Conservation (phyloP, 2,797 vertebrate species). For the Melopsittacus undulatus region DNA sequence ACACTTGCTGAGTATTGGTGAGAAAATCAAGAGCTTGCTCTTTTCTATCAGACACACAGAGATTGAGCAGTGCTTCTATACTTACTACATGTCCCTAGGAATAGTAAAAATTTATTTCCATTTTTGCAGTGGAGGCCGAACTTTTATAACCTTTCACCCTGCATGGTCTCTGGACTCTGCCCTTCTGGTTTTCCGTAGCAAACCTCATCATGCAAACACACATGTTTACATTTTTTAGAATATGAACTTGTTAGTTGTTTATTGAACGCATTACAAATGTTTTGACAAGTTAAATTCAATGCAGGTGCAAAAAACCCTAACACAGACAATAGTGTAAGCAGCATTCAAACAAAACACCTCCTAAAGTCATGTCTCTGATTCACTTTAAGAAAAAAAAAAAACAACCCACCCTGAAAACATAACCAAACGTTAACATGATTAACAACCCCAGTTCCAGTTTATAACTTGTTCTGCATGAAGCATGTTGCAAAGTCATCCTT, state of each 20-base stretch:
- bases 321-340: background rate
- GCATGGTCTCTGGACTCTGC: background rate
- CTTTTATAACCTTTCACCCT: background rate
- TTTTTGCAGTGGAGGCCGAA: background rate
- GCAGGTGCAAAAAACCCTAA: background rate
- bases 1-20: no score
- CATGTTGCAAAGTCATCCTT: accelerated
- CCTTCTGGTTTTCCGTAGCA: background rate
- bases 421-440: background rate
- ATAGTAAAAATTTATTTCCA: background rate
- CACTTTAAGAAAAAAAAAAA: background rate
- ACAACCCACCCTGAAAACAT: background rate
- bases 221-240: background rate
- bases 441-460: background rate
- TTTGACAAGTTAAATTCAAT: background rate
- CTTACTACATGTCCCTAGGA: background rate
- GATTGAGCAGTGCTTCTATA: background rate
- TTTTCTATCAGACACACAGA: background rate
- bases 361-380: background rate
- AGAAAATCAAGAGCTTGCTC: background rate
- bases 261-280: accelerated
- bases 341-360: background rate
- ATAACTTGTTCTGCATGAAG: background rate
- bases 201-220: background rate
- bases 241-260: background rate